Evolutionary conservation across 35 echinoderm and acorn worm species (phyloP), one percentile per base, ranked within the genome.

Genomic region (Apostichopus parvimensis): DNA sequence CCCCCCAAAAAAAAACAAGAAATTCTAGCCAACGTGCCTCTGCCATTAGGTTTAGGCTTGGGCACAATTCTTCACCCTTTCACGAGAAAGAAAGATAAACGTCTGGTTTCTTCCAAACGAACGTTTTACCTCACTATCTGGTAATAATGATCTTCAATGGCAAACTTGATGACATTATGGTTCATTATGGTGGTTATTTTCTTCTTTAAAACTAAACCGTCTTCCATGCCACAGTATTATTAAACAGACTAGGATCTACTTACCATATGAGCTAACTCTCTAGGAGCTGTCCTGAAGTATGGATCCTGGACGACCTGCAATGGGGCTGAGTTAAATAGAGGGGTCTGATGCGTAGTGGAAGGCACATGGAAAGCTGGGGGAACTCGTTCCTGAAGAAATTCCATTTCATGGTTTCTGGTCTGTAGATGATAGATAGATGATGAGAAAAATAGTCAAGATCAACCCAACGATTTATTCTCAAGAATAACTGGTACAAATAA

Each of bases 341-440:
- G 95, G 84, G 93, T 95, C 34, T 91, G 96, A 89, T 99, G 97
- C 65, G 92, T 95, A 88, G 93, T 80, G 91, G 97, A 96, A 99
- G 93, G 97, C 95, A 99, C 97, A 92, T 99, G 97, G 97, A 94
- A 96, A 93, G 93, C 93, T 79, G 94, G 95, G 79, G 93, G 79
- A 4, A 78, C 59, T 66, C 94, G 92, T 76, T 99, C 97, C 23
- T 85, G 86, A 57, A 99, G 93, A 66, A 99, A 79, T 17, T 99
- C 97, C 91, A 99, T 90, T 57, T 99, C 97, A 79, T 85, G 87
- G 22, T 71, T 87, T 82, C 96, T 95, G 20, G 96, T 93, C 92
- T 98, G 96, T 66, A 62, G 68, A 82, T 73, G 9, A 28, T 5
- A 73, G 6, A 61, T 9, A 5, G 12, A 61, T 8, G 8, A 61